Conservation (phyloP, 2,113 vertebrate genomes). For the Mixornis gularis region DNA sequence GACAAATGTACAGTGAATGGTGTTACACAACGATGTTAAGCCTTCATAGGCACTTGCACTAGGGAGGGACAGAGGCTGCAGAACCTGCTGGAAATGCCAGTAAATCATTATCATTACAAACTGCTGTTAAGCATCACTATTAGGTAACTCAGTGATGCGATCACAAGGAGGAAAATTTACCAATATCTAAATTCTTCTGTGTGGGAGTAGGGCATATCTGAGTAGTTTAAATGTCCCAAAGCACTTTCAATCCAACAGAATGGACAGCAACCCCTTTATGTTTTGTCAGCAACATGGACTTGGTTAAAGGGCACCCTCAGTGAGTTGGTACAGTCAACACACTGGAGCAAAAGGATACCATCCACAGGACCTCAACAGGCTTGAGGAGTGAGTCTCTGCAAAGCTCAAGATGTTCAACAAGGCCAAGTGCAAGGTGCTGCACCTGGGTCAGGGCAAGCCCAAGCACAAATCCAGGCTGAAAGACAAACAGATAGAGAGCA, state of each 20-base stretch:
- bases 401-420: background rate
- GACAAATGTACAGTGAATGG: background rate
- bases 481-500: background rate
- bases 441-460: background rate
- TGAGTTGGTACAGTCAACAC: background rate
- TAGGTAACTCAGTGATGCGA: background rate
- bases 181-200: background rate
- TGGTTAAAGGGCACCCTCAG: background rate
- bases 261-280: background rate
- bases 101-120: background rate
- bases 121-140: background rate
- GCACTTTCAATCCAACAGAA: background rate
- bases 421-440: background rate
- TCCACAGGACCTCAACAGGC: background rate
- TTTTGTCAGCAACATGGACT: background rate
- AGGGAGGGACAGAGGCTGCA: background rate
- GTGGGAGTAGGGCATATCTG: background rate
- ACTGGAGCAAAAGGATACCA: background rate
- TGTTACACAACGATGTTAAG: rapidly evolving
- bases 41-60: background rate
- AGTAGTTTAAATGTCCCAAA: background rate
- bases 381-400: background rate
- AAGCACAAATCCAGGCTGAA: background rate
- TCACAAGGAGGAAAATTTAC: background rate
- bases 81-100: background rate